Conservation (phyloP, 2,113 vertebrate genomes). For the Hippotragus niger region DNA sequence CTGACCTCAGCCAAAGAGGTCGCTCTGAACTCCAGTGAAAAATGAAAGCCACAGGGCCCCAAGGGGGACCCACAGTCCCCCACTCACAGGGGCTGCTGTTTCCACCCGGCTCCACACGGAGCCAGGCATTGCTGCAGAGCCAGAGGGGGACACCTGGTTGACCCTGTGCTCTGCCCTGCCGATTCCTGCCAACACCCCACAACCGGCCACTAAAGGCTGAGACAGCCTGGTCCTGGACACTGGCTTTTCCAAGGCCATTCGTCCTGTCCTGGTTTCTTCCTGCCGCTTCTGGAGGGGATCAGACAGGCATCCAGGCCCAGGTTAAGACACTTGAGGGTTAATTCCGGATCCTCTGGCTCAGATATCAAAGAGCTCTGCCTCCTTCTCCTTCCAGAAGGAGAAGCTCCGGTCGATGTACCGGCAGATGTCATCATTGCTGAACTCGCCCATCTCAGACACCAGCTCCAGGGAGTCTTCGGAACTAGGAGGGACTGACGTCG, state of each 20-base stretch:
- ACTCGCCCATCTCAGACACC: conserved; percentile 92
- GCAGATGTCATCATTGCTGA: conserved; percentile 95
- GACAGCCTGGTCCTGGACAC: not conserved
- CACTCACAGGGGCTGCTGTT: not conserved
- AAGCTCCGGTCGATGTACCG: conserved; percentile 97
- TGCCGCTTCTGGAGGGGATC: not conserved
- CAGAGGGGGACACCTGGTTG: not conserved
- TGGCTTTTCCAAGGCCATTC: not conserved
- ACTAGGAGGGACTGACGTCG: not conserved
- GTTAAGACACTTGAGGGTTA: not conserved
- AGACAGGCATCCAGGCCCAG: not conserved
- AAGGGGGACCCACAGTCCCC: not conserved
- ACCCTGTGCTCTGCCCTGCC: not conserved
- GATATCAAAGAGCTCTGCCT: conserved; percentile 92
- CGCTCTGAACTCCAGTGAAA: not conserved
- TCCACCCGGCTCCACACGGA: not conserved
- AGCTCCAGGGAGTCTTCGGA: conserved; percentile 84
- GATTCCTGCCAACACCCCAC: not conserved
- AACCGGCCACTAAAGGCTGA: not conserved
- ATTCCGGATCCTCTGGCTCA: conserved; percentile 69
- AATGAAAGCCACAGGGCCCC: not conserved
- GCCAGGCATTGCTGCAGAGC: not conserved
- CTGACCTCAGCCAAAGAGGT: not conserved
- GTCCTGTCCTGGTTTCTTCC: not conserved
- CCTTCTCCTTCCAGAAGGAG: conserved; percentile 98